Percentiles rank a stretch among this genome's conserved stretches.
These are phyloP conservation scores for Limnephilus lunatus DNA, from an alignment of 2,888 invertebrate genomes.

Conservation along the genomic window DNA sequence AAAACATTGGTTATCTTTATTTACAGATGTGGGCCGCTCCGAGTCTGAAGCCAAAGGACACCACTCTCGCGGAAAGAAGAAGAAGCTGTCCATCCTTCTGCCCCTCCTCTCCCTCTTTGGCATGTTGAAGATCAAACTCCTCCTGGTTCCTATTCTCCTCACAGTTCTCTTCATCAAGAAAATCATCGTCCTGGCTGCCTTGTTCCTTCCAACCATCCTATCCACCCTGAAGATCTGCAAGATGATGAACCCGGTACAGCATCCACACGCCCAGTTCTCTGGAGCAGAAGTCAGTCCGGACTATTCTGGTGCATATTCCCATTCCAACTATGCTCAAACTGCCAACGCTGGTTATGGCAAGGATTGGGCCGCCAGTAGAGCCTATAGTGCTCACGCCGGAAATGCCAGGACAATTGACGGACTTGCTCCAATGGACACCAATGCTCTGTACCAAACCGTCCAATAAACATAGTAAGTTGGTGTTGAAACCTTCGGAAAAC, in stretches of 20 bases:
- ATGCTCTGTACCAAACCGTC: neutral
- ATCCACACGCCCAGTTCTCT: constrained; percentile 57
- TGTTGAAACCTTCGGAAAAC: neutral
- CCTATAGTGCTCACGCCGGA: constrained; percentile 71
- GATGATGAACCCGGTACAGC: constrained; percentile 68
- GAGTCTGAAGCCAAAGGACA: constrained; percentile 9
- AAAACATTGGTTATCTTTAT: neutral
- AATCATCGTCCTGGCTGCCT: constrained; percentile 78
- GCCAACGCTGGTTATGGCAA: constrained; percentile 70
- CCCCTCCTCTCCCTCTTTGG: constrained; percentile 77
- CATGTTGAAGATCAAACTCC: constrained; percentile 77
- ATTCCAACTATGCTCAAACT: constrained; percentile 51
- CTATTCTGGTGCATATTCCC: constrained; percentile 73
- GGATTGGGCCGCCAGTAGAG: constrained; percentile 76
- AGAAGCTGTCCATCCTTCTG: constrained; percentile 76
- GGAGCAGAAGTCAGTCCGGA: constrained; percentile 69
- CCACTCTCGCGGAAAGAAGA: constrained; percentile 76
- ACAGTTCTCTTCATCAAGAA: constrained; percentile 83
- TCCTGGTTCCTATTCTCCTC: constrained; percentile 80
- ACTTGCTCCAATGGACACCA: neutral
- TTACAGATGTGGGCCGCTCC: neutral
- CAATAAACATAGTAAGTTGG: neutral
- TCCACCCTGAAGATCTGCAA: constrained; percentile 78
- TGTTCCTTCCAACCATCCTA: constrained; percentile 80
- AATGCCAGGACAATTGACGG: neutral